Conservation (phyloP, 2,888 invertebrate species). For the Fragum sueziense region DNA sequence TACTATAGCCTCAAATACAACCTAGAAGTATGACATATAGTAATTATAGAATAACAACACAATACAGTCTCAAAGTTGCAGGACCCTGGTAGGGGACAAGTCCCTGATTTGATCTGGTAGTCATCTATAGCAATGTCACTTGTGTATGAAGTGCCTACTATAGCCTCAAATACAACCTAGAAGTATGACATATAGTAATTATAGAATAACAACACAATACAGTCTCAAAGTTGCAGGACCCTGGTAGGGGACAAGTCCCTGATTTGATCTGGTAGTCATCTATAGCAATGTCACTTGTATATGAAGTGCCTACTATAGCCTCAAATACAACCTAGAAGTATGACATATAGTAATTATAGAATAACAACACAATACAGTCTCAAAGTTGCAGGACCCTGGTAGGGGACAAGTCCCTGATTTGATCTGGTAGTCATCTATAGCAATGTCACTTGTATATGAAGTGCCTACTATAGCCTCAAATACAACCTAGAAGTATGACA, state of each 20-base stretch:
- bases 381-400: conserved; percentile 74
- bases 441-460: conserved; percentile 71
- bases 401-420: conserved; percentile 67
- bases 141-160: conserved; percentile 56
- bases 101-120: conserved; percentile 65
- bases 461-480: conserved; percentile 69
- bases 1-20: conserved; percentile 72
- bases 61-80: conserved; percentile 75
- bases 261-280: conserved; percentile 72
- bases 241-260: conserved; percentile 70
- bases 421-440: conserved; percentile 75
- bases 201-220: too few relatives aligned
- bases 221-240: conserved; percentile 73
- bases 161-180: conserved; percentile 72
- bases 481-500: conserved; percentile 67
- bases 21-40: too few relatives aligned
- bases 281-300: conserved; percentile 73
- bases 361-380: conserved; percentile 71
- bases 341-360: too few relatives aligned
- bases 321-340: conserved; percentile 73
- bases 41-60: too few relatives aligned
- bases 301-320: conserved; percentile 61
- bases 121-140: conserved; percentile 79
- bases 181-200: too few relatives aligned
- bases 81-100: conserved; percentile 67